Percentiles rank a stretch among this genome's conserved stretches.
Evolutionary conservation across 2,888 invertebrate genomes (phyloP).

Genomic region (Drosophila barbarae): DNA sequence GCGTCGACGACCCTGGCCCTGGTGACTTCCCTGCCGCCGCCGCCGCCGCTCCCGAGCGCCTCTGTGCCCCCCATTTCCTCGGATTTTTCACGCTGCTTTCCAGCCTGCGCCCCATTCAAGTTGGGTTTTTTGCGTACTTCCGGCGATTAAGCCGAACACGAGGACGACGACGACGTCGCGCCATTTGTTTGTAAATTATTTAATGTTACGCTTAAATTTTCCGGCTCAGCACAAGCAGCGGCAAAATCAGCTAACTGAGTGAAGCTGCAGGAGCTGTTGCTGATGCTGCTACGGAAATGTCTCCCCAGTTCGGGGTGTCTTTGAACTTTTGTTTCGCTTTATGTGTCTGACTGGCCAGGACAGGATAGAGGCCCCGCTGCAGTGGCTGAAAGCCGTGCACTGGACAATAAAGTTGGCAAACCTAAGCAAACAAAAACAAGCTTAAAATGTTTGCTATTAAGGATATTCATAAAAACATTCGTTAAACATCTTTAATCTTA

Average conservation of each 20-base stretch:
- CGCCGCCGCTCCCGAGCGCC: background rate
- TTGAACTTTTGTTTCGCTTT: conserved; percentile 63
- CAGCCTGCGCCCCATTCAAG: conserved; percentile 25
- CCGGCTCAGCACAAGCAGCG: conserved; percentile 57
- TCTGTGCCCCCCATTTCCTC: background rate
- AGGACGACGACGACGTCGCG: conserved; percentile 46
- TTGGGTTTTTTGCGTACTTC: conserved; percentile 53
- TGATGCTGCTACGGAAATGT: conserved; percentile 24
- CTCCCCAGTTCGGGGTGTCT: conserved; percentile 46
- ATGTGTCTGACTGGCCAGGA: conserved; percentile 47
- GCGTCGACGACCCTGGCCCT: conserved; percentile 58
- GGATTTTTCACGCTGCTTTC: conserved; percentile 4
- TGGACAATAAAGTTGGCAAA: background rate
- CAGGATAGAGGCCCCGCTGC: conserved; percentile 6
- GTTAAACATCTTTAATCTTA: background rate
- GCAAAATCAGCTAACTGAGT: conserved; percentile 39
- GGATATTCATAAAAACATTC: background rate
- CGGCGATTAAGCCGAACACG: conserved; percentile 67
- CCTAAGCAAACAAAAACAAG: background rate
- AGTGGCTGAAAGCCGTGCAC: conserved; percentile 23
- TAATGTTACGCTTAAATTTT: conserved; percentile 75
- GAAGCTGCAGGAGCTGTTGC: conserved; percentile 21
- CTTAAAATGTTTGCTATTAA: conserved; percentile 3
- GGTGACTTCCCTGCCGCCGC: conserved; percentile 11
- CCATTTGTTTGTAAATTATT: conserved; percentile 76